These are phyloP conservation scores for Zosterops borbonicus DNA, from an alignment of 2,113 vertebrate species.

Conservation along the genomic window DNA sequence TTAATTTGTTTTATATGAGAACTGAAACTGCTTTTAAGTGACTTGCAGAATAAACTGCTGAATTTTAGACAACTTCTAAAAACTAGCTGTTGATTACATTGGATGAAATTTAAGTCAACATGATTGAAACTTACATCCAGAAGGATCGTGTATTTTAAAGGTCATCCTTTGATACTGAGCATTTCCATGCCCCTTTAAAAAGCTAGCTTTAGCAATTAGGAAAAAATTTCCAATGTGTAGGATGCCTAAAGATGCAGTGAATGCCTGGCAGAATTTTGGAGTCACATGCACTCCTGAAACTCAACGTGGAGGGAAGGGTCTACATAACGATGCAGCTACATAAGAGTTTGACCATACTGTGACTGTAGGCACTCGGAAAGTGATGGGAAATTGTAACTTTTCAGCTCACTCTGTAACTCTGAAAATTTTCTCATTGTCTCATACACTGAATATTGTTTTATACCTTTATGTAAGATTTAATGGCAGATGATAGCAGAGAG, in stretches of 20 bases:
- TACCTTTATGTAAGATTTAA: not conserved
- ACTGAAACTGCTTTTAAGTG: not conserved
- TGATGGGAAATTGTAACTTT: not conserved
- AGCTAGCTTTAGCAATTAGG: not conserved
- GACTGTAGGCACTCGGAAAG: not conserved
- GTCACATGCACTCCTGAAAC: not conserved
- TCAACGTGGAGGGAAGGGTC: accelerated
- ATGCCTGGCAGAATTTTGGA: not conserved
- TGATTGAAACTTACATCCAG: not conserved
- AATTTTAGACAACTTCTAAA: not conserved
- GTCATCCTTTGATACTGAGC: not conserved
- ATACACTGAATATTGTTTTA: not conserved
- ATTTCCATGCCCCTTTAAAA: not conserved
- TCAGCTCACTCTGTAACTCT: not conserved
- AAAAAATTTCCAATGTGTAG: not conserved
- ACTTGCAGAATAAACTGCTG: not conserved
- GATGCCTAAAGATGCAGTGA: not conserved
- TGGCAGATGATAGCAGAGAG: not conserved
- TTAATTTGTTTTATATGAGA: not conserved
- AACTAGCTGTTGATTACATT: not conserved
- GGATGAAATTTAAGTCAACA: not conserved
- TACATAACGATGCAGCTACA: not conserved
- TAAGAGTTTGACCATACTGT: not conserved
- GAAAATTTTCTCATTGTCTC: not conserved
- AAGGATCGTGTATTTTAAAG: not conserved